A percentile compares a stretch with the other conserved stretches of the same genome.
These are phyloP conservation scores for Tetranychus piercei DNA, from an alignment of 2,888 invertebrate species.

Conservation along the genomic window DNA sequence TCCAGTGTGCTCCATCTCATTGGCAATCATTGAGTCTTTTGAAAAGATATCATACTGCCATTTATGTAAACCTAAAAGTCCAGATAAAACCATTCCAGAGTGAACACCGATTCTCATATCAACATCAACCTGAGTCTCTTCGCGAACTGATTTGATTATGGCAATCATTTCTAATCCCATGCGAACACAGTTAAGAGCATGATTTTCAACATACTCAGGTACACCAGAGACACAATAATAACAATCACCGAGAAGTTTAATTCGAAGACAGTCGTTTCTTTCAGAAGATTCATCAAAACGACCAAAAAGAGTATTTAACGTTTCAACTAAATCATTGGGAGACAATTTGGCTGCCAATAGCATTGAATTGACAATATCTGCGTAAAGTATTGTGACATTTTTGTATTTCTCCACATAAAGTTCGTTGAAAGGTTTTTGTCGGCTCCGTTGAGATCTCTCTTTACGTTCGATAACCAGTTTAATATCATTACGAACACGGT, in stretches of 20 bases:
- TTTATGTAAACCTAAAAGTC: slow-evolving; percentile 73
- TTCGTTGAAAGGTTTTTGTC: slow-evolving; percentile 42
- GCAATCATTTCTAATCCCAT: slow-evolving; percentile 79
- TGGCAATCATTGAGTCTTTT: slow-evolving; percentile 80
- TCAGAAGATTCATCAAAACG: slow-evolving; percentile 76
- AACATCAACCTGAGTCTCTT: slow-evolving; percentile 55
- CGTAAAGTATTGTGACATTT: slow-evolving; percentile 69
- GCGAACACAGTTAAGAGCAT: slow-evolving; percentile 74
- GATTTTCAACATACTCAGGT: slow-evolving; percentile 51
- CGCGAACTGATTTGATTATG: slow-evolving; percentile 60
- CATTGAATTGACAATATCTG: slow-evolving; percentile 83
- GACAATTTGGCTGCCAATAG: slow-evolving; percentile 62
- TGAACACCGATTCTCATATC: slow-evolving; percentile 94
- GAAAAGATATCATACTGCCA: slow-evolving; percentile 90
- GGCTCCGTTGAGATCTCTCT: slow-evolving; percentile 19
- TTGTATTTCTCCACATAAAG: slow-evolving; percentile 68
- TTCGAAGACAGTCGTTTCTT: slow-evolving; percentile 46
- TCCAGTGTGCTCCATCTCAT: slow-evolving; percentile 82
- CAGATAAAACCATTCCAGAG: slow-evolving; percentile 72
- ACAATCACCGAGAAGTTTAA: slow-evolving; percentile 82
- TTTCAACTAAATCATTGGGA: slow-evolving; percentile 61
- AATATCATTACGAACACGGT: slow-evolving; percentile 41
- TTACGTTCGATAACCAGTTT: slow-evolving; percentile 33
- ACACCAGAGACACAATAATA: slow-evolving; percentile 81
- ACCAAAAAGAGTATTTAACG: slow-evolving; percentile 72